Evolutionary conservation across 2,113 vertebrate species (phyloP).

Genomic region (Lethenteron camtschaticum): DNA sequence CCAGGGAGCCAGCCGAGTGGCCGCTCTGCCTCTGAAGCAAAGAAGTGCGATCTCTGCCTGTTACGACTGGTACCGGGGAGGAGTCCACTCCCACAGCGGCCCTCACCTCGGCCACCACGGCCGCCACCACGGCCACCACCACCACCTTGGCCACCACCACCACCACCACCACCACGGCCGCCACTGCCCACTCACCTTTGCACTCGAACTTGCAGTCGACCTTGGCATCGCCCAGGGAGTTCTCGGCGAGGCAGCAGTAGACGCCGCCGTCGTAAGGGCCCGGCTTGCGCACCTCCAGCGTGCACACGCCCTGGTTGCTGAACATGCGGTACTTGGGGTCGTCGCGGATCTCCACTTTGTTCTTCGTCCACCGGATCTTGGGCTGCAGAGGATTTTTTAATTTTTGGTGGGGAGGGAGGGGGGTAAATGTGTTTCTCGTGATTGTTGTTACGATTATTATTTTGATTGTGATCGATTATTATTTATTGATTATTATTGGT

Average conservation of each 20-base stretch:
- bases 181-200: constrained; percentile 44
- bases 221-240: constrained; percentile 57
- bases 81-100: not conserved
- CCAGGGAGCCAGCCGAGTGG: too few relatives aligned
- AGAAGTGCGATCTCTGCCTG: too few relatives aligned
- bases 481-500: too few relatives aligned
- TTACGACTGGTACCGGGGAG: not conserved
- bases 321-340: constrained; percentile 91
- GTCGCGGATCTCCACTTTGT: constrained; percentile 58
- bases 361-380: constrained; percentile 96
- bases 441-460: not conserved
- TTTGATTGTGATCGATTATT: too few relatives aligned
- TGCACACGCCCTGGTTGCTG: constrained; percentile 83
- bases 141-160: not conserved
- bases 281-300: constrained; percentile 84
- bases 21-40: too few relatives aligned
- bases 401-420: not conserved
- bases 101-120: not conserved
- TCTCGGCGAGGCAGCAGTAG: constrained; percentile 67
- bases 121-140: not conserved
- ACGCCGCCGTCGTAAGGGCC: constrained; percentile 73
- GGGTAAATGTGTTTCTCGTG: not conserved
- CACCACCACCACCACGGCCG: not conserved
- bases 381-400: constrained; percentile 30
- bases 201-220: constrained; percentile 93